Percentiles rank a stretch among this genome's conserved stretches.
Conservation (phyloP, 2,888 invertebrate species). For the Drosophila koepferae region DNA sequence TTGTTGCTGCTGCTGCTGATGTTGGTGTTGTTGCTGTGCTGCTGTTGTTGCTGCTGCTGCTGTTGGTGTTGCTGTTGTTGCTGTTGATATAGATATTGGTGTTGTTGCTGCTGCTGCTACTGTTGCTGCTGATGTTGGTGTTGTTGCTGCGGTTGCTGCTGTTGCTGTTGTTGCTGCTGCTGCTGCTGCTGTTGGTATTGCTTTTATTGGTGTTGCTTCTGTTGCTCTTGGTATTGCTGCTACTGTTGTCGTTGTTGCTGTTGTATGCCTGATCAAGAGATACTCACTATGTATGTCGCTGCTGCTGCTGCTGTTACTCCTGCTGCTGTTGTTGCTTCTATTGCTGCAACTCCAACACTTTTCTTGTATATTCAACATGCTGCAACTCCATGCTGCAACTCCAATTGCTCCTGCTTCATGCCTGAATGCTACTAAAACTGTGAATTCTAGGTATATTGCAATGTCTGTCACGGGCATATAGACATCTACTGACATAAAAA, state of each 20-base stretch:
- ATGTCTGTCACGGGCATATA: too few species aligned
- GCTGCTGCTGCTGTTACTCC: too few species aligned
- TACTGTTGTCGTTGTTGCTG: not conserved
- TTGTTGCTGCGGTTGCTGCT: not conserved
- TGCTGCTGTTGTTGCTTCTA: not conserved
- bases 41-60: not conserved
- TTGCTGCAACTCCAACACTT: not conserved
- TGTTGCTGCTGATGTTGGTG: not conserved
- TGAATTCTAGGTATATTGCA: too few species aligned
- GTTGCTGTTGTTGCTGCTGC: too few species aligned
- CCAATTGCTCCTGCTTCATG: not conserved
- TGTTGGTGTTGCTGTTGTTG: not conserved
- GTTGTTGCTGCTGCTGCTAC: not conserved
- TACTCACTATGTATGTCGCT: too few species aligned
- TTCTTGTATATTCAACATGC: not conserved
- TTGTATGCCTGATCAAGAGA: too few species aligned
- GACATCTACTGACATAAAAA: too few species aligned
- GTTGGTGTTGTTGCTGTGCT: not conserved
- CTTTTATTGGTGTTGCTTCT: not conserved
- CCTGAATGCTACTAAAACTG: too few species aligned
- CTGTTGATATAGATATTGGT: too few species aligned
- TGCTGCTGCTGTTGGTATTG: too few species aligned
- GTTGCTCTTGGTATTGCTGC: not conserved
- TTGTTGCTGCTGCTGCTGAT: too few species aligned
- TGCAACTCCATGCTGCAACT: not conserved